These are phyloP conservation scores for Coryphaenoides rupestris DNA, from an alignment of 2,113 vertebrate genomes.

Conservation along the genomic window DNA sequence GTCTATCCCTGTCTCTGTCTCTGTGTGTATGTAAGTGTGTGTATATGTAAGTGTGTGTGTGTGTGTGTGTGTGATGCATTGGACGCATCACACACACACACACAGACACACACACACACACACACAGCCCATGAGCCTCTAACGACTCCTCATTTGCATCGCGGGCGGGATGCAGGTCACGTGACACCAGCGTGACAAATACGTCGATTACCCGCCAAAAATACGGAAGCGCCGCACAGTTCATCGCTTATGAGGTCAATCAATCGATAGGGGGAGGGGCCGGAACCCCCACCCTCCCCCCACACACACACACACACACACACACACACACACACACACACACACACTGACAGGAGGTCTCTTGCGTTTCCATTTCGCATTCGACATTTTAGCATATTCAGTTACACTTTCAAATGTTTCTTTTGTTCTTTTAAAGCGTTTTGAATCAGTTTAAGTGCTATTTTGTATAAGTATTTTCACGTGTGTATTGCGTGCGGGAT, in stretches of 20 bases:
- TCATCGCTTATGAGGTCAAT: constrained; percentile 54
- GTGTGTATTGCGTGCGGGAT: no score
- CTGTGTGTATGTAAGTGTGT: no score
- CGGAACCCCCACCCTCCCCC: neutral
- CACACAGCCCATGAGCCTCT: constrained; percentile 20
- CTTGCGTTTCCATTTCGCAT: no score
- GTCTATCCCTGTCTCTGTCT: neutral
- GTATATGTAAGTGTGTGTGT: neutral
- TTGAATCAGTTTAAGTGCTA: no score
- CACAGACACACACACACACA: neutral
- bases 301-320: no score
- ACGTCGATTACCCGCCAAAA: constrained; percentile 59
- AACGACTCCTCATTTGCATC: constrained; percentile 46
- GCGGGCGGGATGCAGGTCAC: constrained; percentile 51
- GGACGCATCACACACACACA: no score
- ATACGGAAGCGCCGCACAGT: constrained; percentile 39
- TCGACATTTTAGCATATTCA: neutral
- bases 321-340: no score
- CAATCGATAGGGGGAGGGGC: constrained; percentile 49
- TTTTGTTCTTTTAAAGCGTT: no score
- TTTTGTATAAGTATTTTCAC: no score
- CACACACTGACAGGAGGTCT: no score
- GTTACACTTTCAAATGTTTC: neutral
- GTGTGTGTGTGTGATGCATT: neutral
- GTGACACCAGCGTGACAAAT: constrained; percentile 48